phyloP scores from a whole-genome alignment of 2,797 vertebrate species.

The Manis pentadactyla region DNA sequence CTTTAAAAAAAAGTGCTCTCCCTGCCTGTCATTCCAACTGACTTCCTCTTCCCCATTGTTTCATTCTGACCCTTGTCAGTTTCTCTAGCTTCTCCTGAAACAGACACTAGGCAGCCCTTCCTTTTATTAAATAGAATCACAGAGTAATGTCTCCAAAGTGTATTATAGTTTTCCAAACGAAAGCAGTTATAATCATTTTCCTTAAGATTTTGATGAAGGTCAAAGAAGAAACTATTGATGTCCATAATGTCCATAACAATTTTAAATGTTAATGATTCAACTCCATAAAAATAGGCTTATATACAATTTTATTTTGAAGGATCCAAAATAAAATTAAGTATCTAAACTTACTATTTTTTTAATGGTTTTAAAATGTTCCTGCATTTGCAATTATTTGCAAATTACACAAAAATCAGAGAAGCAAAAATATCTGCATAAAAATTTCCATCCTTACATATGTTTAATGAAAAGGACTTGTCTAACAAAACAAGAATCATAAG shows the following conservation, averaged over 20 bases:
- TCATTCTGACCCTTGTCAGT: not conserved
- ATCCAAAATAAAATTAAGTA: slow-evolving; percentile 18
- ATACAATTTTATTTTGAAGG: not conserved
- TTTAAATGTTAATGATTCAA: not conserved
- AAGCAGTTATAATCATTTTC: not conserved
- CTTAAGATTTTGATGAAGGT: not conserved
- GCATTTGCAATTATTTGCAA: not conserved
- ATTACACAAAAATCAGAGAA: not conserved
- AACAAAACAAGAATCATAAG: not conserved
- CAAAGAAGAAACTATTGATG: not conserved
- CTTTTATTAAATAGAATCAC: not conserved
- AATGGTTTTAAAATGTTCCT: not conserved
- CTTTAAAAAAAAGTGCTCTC: not conserved
- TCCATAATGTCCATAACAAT: not conserved
- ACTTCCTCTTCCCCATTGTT: no score
- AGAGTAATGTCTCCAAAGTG: not conserved
- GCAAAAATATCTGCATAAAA: not conserved
- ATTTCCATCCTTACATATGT: not conserved
- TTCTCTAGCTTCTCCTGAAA: not conserved
- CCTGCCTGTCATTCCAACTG: not conserved
- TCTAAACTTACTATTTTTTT: not conserved
- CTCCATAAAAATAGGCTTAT: not conserved
- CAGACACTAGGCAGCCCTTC: not conserved
- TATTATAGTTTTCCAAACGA: not conserved
- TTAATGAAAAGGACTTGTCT: not conserved